phyloP scores from a whole-genome alignment of 2,113 vertebrate species.

The Dipodomys merriami region DNA sequence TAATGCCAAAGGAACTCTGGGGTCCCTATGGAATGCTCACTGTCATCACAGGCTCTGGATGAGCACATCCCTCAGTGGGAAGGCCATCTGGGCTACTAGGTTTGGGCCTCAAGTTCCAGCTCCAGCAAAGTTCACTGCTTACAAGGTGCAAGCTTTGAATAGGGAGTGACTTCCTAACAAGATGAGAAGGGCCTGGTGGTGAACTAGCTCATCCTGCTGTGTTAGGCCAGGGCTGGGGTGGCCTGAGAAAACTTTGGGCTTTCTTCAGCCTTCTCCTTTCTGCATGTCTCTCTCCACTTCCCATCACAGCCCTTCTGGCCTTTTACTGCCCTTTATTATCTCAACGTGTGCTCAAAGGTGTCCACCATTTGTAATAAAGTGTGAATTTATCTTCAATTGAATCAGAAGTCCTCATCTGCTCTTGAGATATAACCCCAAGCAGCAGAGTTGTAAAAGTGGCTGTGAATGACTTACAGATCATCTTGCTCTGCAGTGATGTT shows the following conservation, averaged over 20 bases:
- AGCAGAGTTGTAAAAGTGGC: not conserved
- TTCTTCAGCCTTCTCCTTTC: slow-evolving; percentile 4
- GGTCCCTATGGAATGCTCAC: accelerated
- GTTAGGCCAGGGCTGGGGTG: not conserved
- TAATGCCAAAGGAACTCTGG: not conserved
- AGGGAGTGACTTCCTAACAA: slow-evolving; percentile 58
- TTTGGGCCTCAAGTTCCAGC: not conserved
- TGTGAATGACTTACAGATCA: not conserved
- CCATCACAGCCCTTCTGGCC: not conserved
- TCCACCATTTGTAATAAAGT: not conserved
- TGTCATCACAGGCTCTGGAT: not conserved
- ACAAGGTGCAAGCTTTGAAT: not conserved
- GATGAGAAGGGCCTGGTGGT: slow-evolving; percentile 30
- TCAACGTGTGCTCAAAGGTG: not conserved
- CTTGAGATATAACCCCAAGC: not conserved
- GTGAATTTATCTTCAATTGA: not conserved
- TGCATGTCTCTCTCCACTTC: not conserved
- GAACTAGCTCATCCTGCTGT: slow-evolving; percentile 10
- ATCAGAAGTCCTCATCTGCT: not conserved
- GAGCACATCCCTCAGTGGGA: not conserved
- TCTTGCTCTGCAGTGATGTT: not conserved
- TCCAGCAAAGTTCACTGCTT: not conserved
- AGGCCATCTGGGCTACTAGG: not conserved
- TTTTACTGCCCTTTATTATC: not conserved
- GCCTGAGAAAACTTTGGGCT: not conserved